Base-by-base conservation (phyloP, 2,797 vertebrate genomes). In the Sciurus carolinensis region DNA sequence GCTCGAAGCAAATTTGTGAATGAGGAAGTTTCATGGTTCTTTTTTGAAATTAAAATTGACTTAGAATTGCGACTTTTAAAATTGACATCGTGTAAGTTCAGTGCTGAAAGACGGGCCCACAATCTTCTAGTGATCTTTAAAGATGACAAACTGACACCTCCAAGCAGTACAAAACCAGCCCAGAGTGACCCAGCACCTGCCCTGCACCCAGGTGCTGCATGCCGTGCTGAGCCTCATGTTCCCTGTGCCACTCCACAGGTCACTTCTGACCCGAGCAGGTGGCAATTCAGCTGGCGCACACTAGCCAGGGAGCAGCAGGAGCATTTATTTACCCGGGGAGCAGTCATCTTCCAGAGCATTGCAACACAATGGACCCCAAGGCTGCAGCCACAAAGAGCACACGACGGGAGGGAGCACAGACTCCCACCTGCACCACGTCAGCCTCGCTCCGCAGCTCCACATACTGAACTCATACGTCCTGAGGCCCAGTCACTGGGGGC, bases 331-430 rank as follows among this genome's bases (percentile, higher is more conserved):
- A 39, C 5, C 11, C 4, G 15, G 17, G 20, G 22, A 18, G 54
- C 54, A 22, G 2, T 52, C 52, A 72, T 95, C 79, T 44, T 96
- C 54, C 64, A 80, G 82, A 96, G 36, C 12, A 26, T 8, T 24
- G 59, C 44, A 24, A 5, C 75, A 44, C 2, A 24, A 33, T 54
- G 24, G 7, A 30, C 28, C 73, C 15, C 39, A 47, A 26, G 64
- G 30, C 12, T 28, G 30, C 52, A 6, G 12, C 33, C 44, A 26
- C 17, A 14, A 50, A 33, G 5, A 28, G 52, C 24, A 92, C 22
- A 44, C 7, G 57, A 14, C 2, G 18, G 18, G 57, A 64, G 28
- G 62, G 28, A 30, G 30, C 20, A 22, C 7, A 81, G 71, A 47
- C 30, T 80, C 13, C 26, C 33, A 3, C n/a, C 64, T 73, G 14